Base-by-base conservation (phyloP, 2,113 vertebrate genomes). In the Ellobius talpinus region DNA sequence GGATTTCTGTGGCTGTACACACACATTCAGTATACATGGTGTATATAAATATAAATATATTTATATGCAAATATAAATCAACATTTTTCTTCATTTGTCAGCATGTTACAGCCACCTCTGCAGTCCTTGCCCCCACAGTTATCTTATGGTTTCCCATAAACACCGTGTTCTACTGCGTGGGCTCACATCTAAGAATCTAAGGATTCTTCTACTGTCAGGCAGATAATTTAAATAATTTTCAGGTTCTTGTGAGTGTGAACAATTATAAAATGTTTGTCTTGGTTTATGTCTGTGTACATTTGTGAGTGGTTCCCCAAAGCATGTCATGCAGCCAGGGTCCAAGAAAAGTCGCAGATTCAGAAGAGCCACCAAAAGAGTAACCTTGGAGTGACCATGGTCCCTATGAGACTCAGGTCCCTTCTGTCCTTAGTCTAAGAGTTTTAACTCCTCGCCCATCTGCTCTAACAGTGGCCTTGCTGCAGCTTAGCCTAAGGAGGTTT, bases 401-500 rank as follows among this genome's bases (percentile, higher is more conserved):
- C 29, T 39, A 39, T 72, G 70, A 39, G 36, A 5, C 66, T 73
- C 13, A 45, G 9, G 31, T 23, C 76, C 21, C 2, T 61, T 82
- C 50, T 23, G 61, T 77, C 26, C 87, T n/a, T 39, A 50, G 33
- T 26, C 58, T 84, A 16, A 36, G 2, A 3, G 61, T 84, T 74
- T 72, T 55, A n/a, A 65, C n/a, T 5, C 17, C 17, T 58, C 39
- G 2, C 36, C 92, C 85, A 36, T 63, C 61, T 55, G 90, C 66
- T 39, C 36, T 50, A 78, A 82, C 79, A 23, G 39, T n/a, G 72
- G 73, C 50, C 66, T 76, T 79, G 90, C 68, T 1, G 2, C 19
- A 70, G 55, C n/a, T 85, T 72, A 55, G 61, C 68, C 94, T 92
- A 95, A 98, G 94, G 90, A 58, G 93, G 39, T 50, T 96, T 95